Base-by-base conservation (phyloP, 92 coral and sea anemone species). In the Phenganax subtilis region DNA sequence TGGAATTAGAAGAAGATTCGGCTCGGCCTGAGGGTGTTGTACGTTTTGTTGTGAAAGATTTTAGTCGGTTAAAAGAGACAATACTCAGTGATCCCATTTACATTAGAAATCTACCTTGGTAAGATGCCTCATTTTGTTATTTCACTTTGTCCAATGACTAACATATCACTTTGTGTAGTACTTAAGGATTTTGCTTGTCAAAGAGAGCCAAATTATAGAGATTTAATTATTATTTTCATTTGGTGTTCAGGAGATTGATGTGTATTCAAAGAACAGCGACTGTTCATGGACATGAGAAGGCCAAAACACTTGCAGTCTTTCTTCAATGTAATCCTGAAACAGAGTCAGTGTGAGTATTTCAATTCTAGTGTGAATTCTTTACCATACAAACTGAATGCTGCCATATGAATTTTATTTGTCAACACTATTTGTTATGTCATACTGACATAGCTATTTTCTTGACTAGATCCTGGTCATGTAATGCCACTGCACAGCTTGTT, bases 41-140 rank as follows among this genome's bases (percentile, higher is more conserved):
- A 53, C 90, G 90, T 51, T 87, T 92, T 72, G 87, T 92, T 2
- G 96, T 94, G 60, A 79, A 58, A 65, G 90, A 91, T 77, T 94
- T 94, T 77, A 88, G 96, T 80, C 92, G 88, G 86, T 84, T 94
- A 69, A 94, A 94, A 60, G 93, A 94, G 73, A 89, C 93, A 3
- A 86, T 86, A 27, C 86, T 94, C 75, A 94, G 98, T 62, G 98
- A 94, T 15, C 97, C 98, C 10, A 87, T 94, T 27, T 90, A 68
- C 77, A 97, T 92, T 76, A 88, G 98, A 77, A 94, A 94, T 90
- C 85, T 94, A 53, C 98, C 98, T 85, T 94, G 98, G 98, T 94
- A 85, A 85, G 93, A 71, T 65, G 47, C 5, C 47, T 37, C 47
- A 37, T 5, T 37, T 37, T 20, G 25, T 20, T 37, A 37, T 37